Evolutionary conservation across 2,888 invertebrate species (phyloP), one percentile per base, ranked within the genome.

Genomic region (Andricus quercusramuli): DNA sequence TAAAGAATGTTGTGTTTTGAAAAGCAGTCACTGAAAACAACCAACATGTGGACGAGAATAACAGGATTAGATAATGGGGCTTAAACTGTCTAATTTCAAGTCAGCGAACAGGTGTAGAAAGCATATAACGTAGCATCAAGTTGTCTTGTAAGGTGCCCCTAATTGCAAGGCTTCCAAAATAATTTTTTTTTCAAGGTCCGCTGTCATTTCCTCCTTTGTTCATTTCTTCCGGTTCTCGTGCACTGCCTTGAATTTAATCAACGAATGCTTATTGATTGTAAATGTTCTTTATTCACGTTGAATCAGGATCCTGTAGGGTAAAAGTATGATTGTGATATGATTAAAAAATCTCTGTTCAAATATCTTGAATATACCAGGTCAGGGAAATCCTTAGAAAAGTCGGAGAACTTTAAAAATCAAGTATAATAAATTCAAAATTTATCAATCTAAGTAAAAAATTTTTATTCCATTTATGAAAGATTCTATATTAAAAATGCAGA

Each of bases 151-250:
- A 47, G 47, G 47, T 59, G 25, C 22, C 62, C 3, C 22, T 70
- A 70, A 56, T 29, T 47, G 29, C 20, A 11, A 32, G n/a, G 17
- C 3, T 83, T 83, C 78, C 78, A 78, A 83, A 83, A 83, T 83
- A 83, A 80, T 83, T 80, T 79, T 82, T 79, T 70, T 74, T 83
- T 83, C 83, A 83, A 82, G 83, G 83, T 79, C 79, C 56, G 17
- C 68, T 77, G 77, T 65, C 70, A 80, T 77, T 82, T 78, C 64
- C 62, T 78, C 25, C 80, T 80, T 79, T 78, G 79, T 79, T 68
- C 65, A 68, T 62, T 59, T 62, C 37, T 66, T 79, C 78, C 70
- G 80, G 70, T 78, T 79, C 78, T 82, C 80, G 80, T 82, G 29
- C 41, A 20, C 41, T 77, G 65, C 65, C n/a, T 47, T 77, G 77